Percentiles rank a stretch among this genome's conserved stretches.
Evolutionary conservation across 2,888 invertebrate species (phyloP).

Genomic region (Xestia ashworthii): DNA sequence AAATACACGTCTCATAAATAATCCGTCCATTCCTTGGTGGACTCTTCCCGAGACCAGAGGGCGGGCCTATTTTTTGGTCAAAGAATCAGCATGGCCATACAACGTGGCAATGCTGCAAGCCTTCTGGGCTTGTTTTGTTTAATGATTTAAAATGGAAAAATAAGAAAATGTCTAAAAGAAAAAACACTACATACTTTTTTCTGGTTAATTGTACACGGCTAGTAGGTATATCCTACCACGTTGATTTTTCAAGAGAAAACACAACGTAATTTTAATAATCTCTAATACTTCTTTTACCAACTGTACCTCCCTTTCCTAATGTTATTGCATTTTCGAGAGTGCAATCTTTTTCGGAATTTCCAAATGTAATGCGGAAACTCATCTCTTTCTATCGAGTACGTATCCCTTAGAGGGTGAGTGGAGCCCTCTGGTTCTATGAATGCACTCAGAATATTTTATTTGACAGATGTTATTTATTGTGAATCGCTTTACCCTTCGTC

Average conservation of each 20-base stretch:
- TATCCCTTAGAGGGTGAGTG: constrained; percentile 23
- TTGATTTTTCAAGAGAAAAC: neutral
- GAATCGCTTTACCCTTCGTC: constrained; percentile 24
- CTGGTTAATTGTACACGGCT: neutral
- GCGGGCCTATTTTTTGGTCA: too few species aligned
- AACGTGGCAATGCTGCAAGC: too few species aligned
- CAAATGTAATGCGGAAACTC: constrained; percentile 50
- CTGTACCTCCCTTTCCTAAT: constrained; percentile 62
- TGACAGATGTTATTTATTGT: constrained; percentile 53
- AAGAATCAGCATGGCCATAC: too few species aligned
- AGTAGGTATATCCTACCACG: neutral
- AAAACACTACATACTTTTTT: neutral
- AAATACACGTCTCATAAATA: neutral
- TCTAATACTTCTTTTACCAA: constrained; percentile 39
- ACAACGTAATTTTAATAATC: neutral
- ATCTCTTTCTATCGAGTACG: constrained; percentile 45
- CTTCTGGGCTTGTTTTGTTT: too few species aligned
- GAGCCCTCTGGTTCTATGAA: constrained; percentile 38
- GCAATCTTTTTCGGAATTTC: constrained; percentile 79
- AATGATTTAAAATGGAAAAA: too few species aligned
- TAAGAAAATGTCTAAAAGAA: too few species aligned
- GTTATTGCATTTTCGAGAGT: constrained; percentile 77
- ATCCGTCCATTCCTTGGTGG: neutral
- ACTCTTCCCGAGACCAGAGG: too few species aligned
- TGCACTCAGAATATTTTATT: constrained; percentile 63